A percentile compares a stretch with the other conserved stretches of the same genome.
These are phyloP conservation scores for Sesamia inferens DNA, from an alignment of 2,888 invertebrate genomes.

Conservation along the genomic window DNA sequence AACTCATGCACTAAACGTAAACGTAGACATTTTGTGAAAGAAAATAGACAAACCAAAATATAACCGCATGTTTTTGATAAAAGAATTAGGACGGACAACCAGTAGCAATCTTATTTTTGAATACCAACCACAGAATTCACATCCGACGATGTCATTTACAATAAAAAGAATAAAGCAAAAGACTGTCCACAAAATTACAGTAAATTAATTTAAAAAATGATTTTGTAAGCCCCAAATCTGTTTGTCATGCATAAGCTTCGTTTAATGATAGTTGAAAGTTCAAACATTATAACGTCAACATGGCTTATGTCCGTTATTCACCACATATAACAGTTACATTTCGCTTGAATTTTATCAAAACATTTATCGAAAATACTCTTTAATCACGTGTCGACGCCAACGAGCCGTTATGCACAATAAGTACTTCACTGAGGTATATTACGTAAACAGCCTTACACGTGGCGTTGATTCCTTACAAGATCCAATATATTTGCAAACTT, in stretches of 20 bases:
- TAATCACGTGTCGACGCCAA: background rate
- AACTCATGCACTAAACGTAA: background rate
- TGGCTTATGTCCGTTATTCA: background rate
- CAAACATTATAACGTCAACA: slow-evolving; percentile 11
- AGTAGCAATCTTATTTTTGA: slow-evolving; percentile 1
- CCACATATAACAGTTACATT: background rate
- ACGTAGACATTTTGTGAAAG: background rate
- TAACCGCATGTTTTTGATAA: background rate
- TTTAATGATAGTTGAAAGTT: slow-evolving; percentile 27
- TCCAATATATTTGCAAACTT: slow-evolving; percentile 31
- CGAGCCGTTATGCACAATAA: background rate
- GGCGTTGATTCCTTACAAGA: background rate
- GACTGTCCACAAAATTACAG: slow-evolving; percentile 16
- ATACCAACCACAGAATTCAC: slow-evolving; percentile 1
- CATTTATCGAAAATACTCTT: background rate
- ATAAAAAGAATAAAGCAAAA: slow-evolving; percentile 21
- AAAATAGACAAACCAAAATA: background rate
- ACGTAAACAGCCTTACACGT: slow-evolving; percentile 19
- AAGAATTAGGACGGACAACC: background rate
- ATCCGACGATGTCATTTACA: background rate
- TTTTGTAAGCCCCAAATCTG: slow-evolving; percentile 20
- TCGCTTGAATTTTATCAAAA: background rate
- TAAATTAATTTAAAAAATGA: slow-evolving; percentile 24
- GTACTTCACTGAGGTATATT: slow-evolving; percentile 7
- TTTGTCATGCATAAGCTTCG: slow-evolving; percentile 2